Percentiles rank a stretch among this genome's conserved stretches.
Evolutionary conservation across 2,888 invertebrate species (phyloP).

Genomic region (Gnatocerus cornutus): DNA sequence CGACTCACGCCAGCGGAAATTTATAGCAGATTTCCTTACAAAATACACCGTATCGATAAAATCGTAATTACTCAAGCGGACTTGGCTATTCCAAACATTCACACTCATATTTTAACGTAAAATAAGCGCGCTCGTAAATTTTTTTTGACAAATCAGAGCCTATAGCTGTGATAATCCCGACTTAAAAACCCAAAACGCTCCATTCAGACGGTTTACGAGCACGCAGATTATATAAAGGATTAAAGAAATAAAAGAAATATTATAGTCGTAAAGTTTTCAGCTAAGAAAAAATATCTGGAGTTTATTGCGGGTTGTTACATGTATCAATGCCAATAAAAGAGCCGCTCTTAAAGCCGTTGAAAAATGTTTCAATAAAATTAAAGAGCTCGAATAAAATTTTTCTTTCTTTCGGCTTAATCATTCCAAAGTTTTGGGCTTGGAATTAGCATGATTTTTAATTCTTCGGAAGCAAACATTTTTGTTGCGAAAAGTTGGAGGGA

Average conservation of each 20-base stretch:
- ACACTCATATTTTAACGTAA: background rate
- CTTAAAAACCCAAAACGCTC: conserved; percentile 20
- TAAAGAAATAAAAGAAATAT: conserved; percentile 45
- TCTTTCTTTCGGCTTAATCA: background rate
- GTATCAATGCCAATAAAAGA: conserved; percentile 21
- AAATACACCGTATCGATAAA: conserved; percentile 10
- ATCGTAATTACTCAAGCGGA: conserved; percentile 23
- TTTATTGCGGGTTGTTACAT: conserved; percentile 15
- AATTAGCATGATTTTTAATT: no score
- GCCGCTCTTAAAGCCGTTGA: background rate
- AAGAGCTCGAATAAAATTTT: conserved; percentile 13
- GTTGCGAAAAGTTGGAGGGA: background rate
- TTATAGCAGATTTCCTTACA: conserved; percentile 13
- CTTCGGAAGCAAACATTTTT: no score
- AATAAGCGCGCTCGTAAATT: background rate
- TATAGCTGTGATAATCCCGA: conserved; percentile 5
- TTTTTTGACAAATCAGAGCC: background rate
- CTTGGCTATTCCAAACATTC: conserved; percentile 14
- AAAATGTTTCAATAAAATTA: conserved; percentile 26
- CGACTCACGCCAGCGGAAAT: conserved; percentile 18
- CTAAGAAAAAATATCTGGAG: conserved; percentile 14
- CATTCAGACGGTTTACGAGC: conserved; percentile 40
- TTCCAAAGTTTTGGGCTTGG: no score
- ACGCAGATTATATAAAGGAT: conserved; percentile 39
- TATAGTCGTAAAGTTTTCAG: conserved; percentile 6